Percentiles rank a stretch among this genome's conserved stretches.
phyloP scores from a whole-genome alignment of 2,113 vertebrate species.

The Corvus cornix region DNA sequence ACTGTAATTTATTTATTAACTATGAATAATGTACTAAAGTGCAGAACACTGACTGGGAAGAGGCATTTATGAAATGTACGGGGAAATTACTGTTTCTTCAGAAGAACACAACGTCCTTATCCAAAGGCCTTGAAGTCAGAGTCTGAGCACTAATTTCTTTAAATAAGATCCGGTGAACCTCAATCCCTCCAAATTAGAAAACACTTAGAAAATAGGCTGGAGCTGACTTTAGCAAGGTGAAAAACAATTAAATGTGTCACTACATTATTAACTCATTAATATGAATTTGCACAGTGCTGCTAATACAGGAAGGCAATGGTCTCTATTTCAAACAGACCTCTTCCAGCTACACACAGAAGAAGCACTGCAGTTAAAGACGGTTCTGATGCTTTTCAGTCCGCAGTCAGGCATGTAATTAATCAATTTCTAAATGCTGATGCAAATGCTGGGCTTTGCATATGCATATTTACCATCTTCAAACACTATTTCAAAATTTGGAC shows the following conservation, averaged over 20 bases:
- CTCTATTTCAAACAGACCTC: background rate
- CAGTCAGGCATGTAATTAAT: slow-evolving; percentile 34
- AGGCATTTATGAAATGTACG: background rate
- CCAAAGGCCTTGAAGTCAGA: background rate
- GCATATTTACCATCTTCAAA: slow-evolving; percentile 8
- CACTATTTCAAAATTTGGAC: background rate
- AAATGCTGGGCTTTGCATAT: background rate
- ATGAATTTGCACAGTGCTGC: background rate
- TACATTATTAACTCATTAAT: background rate
- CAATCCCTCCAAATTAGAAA: background rate
- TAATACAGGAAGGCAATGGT: background rate
- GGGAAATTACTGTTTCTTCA: background rate
- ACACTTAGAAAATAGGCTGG: background rate
- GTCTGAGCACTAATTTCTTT: background rate
- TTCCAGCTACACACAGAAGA: background rate
- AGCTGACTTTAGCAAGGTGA: background rate
- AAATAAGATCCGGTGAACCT: background rate
- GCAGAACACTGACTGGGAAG: background rate
- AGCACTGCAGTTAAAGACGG: background rate
- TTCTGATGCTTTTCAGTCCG: background rate
- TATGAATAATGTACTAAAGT: background rate
- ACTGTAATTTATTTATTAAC: slow-evolving; percentile 30
- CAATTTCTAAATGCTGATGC: slow-evolving; percentile 3
- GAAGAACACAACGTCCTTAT: background rate
- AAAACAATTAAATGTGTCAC: slow-evolving; percentile 10